These are phyloP conservation scores for Antedon bifida DNA, from an alignment of 35 echinoderm and acorn worm species.

Conservation along the genomic window DNA sequence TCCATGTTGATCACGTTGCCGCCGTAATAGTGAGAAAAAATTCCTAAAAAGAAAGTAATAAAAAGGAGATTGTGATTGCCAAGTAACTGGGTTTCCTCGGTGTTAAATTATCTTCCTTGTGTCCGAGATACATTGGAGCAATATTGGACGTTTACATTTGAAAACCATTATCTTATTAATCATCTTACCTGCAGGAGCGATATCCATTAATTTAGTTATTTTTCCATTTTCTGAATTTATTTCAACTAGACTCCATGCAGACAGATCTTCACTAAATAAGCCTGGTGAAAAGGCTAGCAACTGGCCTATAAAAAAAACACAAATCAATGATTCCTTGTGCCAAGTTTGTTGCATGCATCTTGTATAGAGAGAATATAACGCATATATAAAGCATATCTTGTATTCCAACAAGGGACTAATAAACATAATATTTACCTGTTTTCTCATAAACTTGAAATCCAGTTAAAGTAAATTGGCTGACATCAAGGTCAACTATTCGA, in stretches of 20 bases:
- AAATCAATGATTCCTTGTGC: neutral
- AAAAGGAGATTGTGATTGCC: neutral
- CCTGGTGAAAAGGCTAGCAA: constrained; percentile 69
- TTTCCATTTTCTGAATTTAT: constrained; percentile 39
- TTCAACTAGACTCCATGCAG: constrained; percentile 60
- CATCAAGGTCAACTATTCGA: constrained; percentile 26
- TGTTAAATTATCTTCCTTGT: too few species aligned
- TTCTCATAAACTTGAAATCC: constrained; percentile 76
- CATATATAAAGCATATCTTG: too few species aligned
- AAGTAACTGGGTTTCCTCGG: too few species aligned
- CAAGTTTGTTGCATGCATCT: neutral
- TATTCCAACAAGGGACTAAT: too few species aligned
- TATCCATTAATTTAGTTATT: constrained; percentile 36
- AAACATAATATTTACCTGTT: constrained; percentile 53
- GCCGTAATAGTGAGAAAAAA: constrained; percentile 64
- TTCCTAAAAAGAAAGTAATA: constrained; percentile 28
- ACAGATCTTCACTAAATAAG: constrained; percentile 30
- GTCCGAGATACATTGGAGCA: too few species aligned
- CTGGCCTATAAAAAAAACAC: constrained; percentile 27
- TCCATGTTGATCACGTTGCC: constrained; percentile 69
- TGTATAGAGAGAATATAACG: too few species aligned
- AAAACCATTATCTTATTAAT: too few species aligned
- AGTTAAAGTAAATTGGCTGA: constrained; percentile 46
- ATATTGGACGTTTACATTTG: too few species aligned
- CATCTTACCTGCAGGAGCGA: constrained; percentile 55